Conservation (phyloP, 2,113 vertebrate species). For the Pangasianodon hypophthalmus region DNA sequence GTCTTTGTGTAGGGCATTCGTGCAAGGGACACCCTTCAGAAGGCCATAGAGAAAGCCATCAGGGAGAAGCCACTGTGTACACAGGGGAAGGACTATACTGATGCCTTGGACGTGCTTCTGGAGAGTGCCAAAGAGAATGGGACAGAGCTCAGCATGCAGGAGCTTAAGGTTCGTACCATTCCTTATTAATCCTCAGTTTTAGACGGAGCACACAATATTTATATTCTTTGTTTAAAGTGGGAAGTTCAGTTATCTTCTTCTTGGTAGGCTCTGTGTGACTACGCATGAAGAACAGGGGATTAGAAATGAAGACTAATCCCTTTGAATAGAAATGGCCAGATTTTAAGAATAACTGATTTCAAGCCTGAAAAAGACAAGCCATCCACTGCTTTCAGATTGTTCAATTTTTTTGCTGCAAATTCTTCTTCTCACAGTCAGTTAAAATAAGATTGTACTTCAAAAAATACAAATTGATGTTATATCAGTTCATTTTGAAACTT, state of each 20-base stretch:
- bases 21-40: constrained; percentile 88
- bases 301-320: background rate
- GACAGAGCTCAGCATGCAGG: constrained; percentile 95
- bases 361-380: background rate
- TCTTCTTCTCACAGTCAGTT: background rate
- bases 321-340: background rate
- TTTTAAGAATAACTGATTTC: background rate
- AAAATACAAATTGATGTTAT: background rate
- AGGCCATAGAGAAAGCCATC: constrained; percentile 92
- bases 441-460: background rate
- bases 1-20: constrained; percentile 83
- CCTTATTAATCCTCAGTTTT: background rate
- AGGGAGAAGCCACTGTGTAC: constrained; percentile 89
- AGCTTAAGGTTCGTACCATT: constrained; percentile 84
- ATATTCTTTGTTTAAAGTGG: constrained; percentile 5
- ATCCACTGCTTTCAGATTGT: background rate
- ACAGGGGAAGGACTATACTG: constrained; percentile 91
- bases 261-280: no score
- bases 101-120: constrained; percentile 91
- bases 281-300: background rate
- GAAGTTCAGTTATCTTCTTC: background rate
- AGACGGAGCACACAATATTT: background rate
- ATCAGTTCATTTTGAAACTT: background rate
- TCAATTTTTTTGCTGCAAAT: background rate
- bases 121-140: constrained; percentile 94